These are phyloP conservation scores for Acanthoscelides obtectus DNA, from an alignment of 2,888 invertebrate genomes.

Conservation along the genomic window DNA sequence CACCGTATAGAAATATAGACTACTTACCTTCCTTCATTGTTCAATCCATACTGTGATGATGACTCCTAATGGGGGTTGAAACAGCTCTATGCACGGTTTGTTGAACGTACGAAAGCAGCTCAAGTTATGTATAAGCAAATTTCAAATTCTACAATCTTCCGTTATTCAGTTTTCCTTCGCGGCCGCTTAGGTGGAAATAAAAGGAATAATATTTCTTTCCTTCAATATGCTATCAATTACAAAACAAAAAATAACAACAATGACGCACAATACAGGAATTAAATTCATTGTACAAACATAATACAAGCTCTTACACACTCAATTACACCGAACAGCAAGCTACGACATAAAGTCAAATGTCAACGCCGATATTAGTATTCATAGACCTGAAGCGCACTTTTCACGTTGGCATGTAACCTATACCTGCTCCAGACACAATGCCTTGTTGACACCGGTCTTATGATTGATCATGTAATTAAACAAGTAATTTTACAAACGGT, in stretches of 20 bases:
- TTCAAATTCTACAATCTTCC: too few relatives aligned
- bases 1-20: too few relatives aligned
- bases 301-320: background rate
- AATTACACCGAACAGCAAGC: background rate
- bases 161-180: too few relatives aligned
- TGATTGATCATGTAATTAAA: background rate
- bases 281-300: background rate
- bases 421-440: background rate
- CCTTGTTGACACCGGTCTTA: background rate
- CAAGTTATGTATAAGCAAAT: too few relatives aligned
- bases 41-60: too few relatives aligned
- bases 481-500: background rate
- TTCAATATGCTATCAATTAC: background rate
- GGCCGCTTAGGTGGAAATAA: too few relatives aligned
- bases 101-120: too few relatives aligned
- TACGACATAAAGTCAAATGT: background rate
- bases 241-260: background rate
- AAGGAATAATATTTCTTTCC: too few relatives aligned
- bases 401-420: background rate
- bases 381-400: background rate
- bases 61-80: too few relatives aligned
- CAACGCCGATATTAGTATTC: background rate
- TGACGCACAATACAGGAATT: background rate
- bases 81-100: too few relatives aligned
- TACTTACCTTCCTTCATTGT: too few relatives aligned